Evolutionary conservation across 2,797 vertebrate species (phyloP).

Genomic region (Ibycter americanus): DNA sequence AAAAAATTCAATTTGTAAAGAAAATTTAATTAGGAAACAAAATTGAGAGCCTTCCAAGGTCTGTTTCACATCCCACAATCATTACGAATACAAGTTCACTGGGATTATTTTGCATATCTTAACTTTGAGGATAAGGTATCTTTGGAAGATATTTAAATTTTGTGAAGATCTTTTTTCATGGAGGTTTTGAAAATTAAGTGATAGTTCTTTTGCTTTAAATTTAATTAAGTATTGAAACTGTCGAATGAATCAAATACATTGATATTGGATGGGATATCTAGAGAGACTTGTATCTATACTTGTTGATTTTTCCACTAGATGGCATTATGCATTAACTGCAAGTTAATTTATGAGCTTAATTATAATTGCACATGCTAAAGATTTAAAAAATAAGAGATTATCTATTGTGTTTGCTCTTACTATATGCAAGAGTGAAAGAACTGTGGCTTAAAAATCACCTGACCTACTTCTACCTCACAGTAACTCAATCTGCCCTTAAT

Average conservation of each 20-base stretch:
- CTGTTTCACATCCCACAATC: not conserved
- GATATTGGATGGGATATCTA: not conserved
- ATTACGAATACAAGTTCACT: not conserved
- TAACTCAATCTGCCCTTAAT: constrained; percentile 23
- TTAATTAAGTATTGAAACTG: not conserved
- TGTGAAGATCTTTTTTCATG: not conserved
- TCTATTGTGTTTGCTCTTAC: not conserved
- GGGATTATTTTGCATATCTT: not conserved
- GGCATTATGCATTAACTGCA: constrained; percentile 51
- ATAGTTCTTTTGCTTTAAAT: not conserved
- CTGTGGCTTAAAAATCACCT: not conserved
- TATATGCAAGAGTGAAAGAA: not conserved
- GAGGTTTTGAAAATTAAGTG: not conserved
- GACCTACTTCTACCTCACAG: not conserved
- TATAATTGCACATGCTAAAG: not conserved
- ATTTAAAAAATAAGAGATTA: not conserved
- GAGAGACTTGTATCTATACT: not conserved
- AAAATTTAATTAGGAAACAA: constrained; percentile 13
- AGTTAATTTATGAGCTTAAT: not conserved
- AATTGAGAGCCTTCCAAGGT: not conserved
- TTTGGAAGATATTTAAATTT: not conserved
- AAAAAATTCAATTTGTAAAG: not conserved
- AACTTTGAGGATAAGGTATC: not conserved
- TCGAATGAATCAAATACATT: not conserved
- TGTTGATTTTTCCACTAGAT: constrained; percentile 65